phyloP scores from a whole-genome alignment of 1,140 invertebrate species.

The Lordiphosa stackelbergi region DNA sequence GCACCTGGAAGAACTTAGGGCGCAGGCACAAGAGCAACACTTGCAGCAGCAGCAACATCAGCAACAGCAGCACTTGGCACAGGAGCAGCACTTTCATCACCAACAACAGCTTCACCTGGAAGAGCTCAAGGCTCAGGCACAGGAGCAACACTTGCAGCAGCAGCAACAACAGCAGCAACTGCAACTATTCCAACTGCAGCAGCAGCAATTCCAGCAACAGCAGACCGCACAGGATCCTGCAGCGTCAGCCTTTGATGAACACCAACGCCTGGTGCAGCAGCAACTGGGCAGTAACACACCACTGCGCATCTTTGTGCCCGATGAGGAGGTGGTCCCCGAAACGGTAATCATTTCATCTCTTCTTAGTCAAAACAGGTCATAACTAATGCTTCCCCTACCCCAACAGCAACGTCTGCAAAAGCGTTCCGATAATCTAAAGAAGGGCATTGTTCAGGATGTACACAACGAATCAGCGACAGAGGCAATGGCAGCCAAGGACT shows the following conservation, averaged over 20 bases:
- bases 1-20: slow-evolving; percentile 9
- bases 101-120: slow-evolving; percentile 47
- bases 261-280: slow-evolving; percentile 69
- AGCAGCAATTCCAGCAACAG: slow-evolving; percentile 34
- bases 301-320: slow-evolving; percentile 71
- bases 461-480: slow-evolving; percentile 15
- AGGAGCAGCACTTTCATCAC: slow-evolving; percentile 40
- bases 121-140: slow-evolving; percentile 38
- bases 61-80: slow-evolving; percentile 43
- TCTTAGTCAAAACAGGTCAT: not conserved
- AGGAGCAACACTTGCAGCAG: slow-evolving; percentile 44
- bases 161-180: slow-evolving; percentile 45
- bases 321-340: slow-evolving; percentile 85
- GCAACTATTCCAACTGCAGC: slow-evolving; percentile 36
- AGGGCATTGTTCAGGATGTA: slow-evolving; percentile 47
- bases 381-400: not conserved
- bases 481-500: slow-evolving; percentile 43
- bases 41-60: slow-evolving; percentile 36
- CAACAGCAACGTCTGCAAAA: slow-evolving; percentile 55
- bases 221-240: slow-evolving; percentile 43
- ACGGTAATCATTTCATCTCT: slow-evolving; percentile 22
- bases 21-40: slow-evolving; percentile 17
- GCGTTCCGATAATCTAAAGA: slow-evolving; percentile 56
- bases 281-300: slow-evolving; percentile 66
- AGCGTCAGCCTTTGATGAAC: slow-evolving; percentile 62